These are phyloP conservation scores for Nannoperca australis DNA, from an alignment of 2,797 vertebrate genomes.

Conservation along the genomic window DNA sequence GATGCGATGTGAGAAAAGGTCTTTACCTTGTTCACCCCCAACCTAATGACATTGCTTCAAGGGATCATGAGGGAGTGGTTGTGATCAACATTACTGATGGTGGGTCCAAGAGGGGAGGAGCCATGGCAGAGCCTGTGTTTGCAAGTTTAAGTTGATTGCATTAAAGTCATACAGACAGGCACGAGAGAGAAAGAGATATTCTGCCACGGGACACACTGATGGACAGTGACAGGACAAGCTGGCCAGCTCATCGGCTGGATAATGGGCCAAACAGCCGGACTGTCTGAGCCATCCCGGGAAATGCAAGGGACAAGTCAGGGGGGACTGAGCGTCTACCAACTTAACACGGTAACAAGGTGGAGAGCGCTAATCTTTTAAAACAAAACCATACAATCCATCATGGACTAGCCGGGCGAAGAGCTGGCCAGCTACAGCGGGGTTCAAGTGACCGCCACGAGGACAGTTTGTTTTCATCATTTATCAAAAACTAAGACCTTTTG, in stretches of 20 bases:
- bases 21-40: slow-evolving; percentile 29
- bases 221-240: slow-evolving; percentile 42
- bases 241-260: slow-evolving; percentile 28
- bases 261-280: slow-evolving; percentile 48
- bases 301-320: slow-evolving; percentile 19
- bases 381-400: slow-evolving; percentile 43
- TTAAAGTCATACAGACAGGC: slow-evolving; percentile 54
- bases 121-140: slow-evolving; percentile 43
- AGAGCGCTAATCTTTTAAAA: slow-evolving; percentile 38
- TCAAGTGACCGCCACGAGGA: slow-evolving; percentile 64
- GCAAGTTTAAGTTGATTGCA: slow-evolving; percentile 57
- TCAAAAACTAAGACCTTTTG: slow-evolving; percentile 53
- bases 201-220: slow-evolving; percentile 28
- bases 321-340: slow-evolving; percentile 35
- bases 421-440: slow-evolving; percentile 51
- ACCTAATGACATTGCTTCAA: slow-evolving; percentile 28
- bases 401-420: slow-evolving; percentile 19
- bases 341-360: slow-evolving; percentile 19
- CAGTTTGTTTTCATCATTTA: slow-evolving; percentile 75
- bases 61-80: slow-evolving; percentile 19
- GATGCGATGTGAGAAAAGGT: slow-evolving; percentile 39
- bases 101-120: slow-evolving; percentile 2
- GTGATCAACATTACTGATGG: slow-evolving; percentile 25
- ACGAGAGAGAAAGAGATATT: slow-evolving; percentile 37
- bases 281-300: slow-evolving; percentile 37